phyloP scores from a whole-genome alignment of 2,888 invertebrate species.

The Cremastinae sp. region DNA sequence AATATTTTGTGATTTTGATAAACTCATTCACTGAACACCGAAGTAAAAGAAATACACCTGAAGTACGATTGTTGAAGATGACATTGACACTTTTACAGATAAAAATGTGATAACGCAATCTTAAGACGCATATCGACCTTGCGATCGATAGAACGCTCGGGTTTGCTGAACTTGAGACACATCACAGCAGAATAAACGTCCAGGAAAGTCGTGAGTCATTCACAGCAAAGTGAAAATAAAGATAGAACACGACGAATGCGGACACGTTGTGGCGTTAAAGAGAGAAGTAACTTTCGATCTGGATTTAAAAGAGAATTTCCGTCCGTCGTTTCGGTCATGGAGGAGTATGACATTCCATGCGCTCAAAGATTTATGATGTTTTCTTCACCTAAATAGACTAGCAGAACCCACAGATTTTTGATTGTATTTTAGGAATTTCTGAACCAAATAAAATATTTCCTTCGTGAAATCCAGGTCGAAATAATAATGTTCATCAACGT shows the following conservation, averaged over 20 bases:
- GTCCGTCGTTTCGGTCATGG: conserved; percentile 38
- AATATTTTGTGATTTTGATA: no score
- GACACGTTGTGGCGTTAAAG: conserved; percentile 49
- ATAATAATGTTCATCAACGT: no score
- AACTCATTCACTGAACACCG: no score
- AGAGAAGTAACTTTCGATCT: conserved; percentile 54
- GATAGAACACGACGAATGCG: no score
- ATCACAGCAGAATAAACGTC: conserved; percentile 7
- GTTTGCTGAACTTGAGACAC: conserved; percentile 23
- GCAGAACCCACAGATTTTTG: no score
- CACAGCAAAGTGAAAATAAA: conserved; percentile 34
- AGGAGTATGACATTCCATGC: conserved; percentile 39
- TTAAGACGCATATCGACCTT: conserved; percentile 32
- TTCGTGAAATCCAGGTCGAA: no score
- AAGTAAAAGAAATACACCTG: not conserved
- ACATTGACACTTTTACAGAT: conserved; percentile 32
- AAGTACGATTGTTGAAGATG: not conserved
- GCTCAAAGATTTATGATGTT: conserved; percentile 23
- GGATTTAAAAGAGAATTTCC: conserved; percentile 53
- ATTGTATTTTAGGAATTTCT: no score
- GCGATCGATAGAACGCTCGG: conserved; percentile 40
- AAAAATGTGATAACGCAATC: conserved; percentile 45
- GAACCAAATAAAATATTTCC: no score
- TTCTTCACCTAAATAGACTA: conserved; percentile 24
- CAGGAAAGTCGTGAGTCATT: conserved; percentile 42